phyloP scores from a whole-genome alignment of 2,113 vertebrate species.

The Desmodus rotundus region DNA sequence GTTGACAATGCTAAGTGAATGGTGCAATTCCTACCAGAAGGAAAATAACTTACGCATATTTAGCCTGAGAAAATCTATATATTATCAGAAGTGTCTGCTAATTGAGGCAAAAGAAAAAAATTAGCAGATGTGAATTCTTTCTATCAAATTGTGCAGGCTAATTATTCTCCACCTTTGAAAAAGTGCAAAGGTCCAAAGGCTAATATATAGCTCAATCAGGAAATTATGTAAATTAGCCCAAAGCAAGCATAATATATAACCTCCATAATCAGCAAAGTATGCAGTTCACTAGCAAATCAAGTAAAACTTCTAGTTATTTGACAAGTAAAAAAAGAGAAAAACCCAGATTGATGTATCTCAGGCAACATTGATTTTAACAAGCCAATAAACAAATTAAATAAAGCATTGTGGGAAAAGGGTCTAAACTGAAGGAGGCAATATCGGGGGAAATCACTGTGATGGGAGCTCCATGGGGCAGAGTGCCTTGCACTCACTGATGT shows the following conservation, averaged over 20 bases:
- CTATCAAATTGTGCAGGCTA: conserved; percentile 44
- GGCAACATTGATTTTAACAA: neutral
- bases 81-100: conserved; percentile 16
- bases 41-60: conserved; percentile 7
- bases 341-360: neutral
- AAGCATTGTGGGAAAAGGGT: neutral
- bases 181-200: conserved; percentile 69
- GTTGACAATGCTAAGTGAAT: neutral
- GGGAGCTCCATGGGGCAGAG: neutral
- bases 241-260: conserved; percentile 52
- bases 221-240: conserved; percentile 68
- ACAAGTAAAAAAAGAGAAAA: conserved; percentile 33
- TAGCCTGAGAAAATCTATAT: conserved; percentile 37
- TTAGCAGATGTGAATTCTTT: conserved; percentile 16
- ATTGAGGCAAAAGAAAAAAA: conserved; percentile 40
- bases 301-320: conserved; percentile 1
- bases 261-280: conserved; percentile 51
- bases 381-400: neutral
- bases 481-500: neutral
- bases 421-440: neutral
- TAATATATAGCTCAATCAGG: conserved; percentile 69
- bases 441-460: neutral
- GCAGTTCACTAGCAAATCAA: conserved; percentile 28
- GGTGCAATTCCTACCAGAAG: neutral
- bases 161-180: conserved; percentile 60